Evolutionary conservation across 2,888 invertebrate species (phyloP), one percentile per base, ranked within the genome.

Genomic region (Chrysolina oricalcia): DNA sequence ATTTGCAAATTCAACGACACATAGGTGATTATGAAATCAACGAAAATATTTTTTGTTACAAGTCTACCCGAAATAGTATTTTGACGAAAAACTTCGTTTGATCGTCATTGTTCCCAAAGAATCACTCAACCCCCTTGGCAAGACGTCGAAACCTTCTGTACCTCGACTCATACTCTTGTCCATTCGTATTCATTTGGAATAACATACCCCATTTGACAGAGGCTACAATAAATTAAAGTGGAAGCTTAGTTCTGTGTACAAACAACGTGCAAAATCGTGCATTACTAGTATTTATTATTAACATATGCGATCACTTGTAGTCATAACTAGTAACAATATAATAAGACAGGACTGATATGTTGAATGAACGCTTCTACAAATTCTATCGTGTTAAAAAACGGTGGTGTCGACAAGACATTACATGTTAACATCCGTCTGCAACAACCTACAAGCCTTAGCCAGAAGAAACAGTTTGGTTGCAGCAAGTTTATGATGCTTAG

Each of bases 261-360:
- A 62, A 66, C 65, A 69, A 48, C 70, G 68, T 74, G 76, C 75
- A 74, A 78, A 23, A 68, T 65, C 79, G 77, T 78, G 79, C 79
- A 78, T 75, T 40, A 53, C 19, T 23, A 53, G 35, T 19, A 53
- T 53, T 23, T 21, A 75, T 73, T 73, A 79, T 74, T 70, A 79
- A 81, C 75, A 83, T 79, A 81, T 84, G 84, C 83, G 82, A 84
- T 85, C 88, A 88, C 89, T 89, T 89, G 89, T 89, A 89, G 89
- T 88, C 89, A 89, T 88, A 88, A 87, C 88, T 89, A 88, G 88
- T 87, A 85, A 85, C 78, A 85, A 78, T 80, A 82, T 73, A 75
- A 77, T 72, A 72, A 79, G 76, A 82, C 72, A 72, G 56, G 70
- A 48, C 40, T 69, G 72, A 75, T 65, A 73, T 74, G 62, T 70